These are phyloP conservation scores for Reticulitermes lucifugus DNA, from an alignment of 2,888 invertebrate species.

Conservation along the genomic window DNA sequence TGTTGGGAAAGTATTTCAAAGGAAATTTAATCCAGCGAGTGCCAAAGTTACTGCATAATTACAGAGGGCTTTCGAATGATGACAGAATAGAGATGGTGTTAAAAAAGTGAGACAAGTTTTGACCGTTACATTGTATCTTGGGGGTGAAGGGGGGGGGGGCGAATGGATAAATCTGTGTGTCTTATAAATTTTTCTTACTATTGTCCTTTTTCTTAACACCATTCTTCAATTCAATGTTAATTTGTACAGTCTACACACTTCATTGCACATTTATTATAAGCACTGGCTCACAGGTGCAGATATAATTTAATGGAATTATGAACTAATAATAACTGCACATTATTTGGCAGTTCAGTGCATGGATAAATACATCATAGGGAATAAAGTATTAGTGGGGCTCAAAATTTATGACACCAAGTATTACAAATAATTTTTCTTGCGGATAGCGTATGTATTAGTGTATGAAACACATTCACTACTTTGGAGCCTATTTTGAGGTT, in stretches of 20 bases:
- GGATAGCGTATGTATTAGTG: neutral
- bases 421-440: neutral
- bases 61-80: conserved; percentile 4
- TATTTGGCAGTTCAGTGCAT: neutral
- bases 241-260: neutral
- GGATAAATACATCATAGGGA: neutral
- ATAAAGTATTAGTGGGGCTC: neutral
- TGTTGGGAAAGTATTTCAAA: neutral
- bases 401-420: neutral
- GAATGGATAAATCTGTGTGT: conserved; percentile 42
- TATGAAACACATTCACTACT: neutral
- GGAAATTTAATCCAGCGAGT: conserved; percentile 17
- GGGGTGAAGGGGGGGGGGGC: too few relatives aligned
- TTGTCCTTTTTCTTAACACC: conserved; percentile 7
- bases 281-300: neutral
- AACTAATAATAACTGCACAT: neutral
- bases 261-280: neutral
- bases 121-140: conserved; percentile 29
- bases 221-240: conserved; percentile 13
- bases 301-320: neutral
- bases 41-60: conserved; percentile 24
- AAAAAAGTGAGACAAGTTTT: neutral
- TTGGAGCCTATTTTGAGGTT: neutral
- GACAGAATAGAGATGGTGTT: neutral
- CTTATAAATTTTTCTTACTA: conserved; percentile 22